A percentile compares a stretch with the other conserved stretches of the same genome.
Evolutionary conservation across 1,140 invertebrate genomes (phyloP).

Genomic region (Fopius arisanus): DNA sequence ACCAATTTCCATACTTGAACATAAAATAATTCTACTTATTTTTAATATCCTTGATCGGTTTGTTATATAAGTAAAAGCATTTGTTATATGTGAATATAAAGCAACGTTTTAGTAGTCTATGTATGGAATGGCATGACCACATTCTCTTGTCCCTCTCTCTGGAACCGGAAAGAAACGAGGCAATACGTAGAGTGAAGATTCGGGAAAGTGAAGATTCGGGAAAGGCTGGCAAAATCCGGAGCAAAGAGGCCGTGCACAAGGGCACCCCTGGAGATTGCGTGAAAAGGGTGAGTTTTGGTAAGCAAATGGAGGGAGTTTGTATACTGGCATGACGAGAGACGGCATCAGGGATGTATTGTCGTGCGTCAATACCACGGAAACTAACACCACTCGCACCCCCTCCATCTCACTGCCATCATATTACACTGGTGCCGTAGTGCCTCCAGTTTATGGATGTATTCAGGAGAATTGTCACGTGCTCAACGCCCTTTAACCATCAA

Average conservation of each 20-base stretch:
- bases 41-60: too few species aligned
- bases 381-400: constrained; percentile 46
- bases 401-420: constrained; percentile 19
- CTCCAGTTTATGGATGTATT: constrained; percentile 9
- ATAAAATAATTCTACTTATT: too few species aligned
- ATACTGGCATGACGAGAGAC: constrained; percentile 34
- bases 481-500: constrained; percentile 2
- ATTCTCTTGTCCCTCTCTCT: neutral
- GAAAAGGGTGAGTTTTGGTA: constrained; percentile 51
- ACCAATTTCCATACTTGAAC: too few species aligned
- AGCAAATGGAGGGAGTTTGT: constrained; percentile 20
- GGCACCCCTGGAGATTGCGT: constrained; percentile 42
- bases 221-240: neutral
- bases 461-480: constrained; percentile 8
- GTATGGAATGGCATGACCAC: neutral
- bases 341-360: constrained; percentile 56
- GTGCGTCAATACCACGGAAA: constrained; percentile 55
- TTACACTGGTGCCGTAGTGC: constrained; percentile 20
- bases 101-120: neutral
- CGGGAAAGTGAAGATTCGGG: neutral
- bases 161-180: neutral
- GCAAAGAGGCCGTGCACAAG: neutral
- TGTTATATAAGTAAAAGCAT: too few species aligned
- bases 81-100: neutral
- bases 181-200: neutral